Evolutionary conservation across 2,888 invertebrate genomes (phyloP).

Genomic region (Hydrotaea cyrtoneurina): DNA sequence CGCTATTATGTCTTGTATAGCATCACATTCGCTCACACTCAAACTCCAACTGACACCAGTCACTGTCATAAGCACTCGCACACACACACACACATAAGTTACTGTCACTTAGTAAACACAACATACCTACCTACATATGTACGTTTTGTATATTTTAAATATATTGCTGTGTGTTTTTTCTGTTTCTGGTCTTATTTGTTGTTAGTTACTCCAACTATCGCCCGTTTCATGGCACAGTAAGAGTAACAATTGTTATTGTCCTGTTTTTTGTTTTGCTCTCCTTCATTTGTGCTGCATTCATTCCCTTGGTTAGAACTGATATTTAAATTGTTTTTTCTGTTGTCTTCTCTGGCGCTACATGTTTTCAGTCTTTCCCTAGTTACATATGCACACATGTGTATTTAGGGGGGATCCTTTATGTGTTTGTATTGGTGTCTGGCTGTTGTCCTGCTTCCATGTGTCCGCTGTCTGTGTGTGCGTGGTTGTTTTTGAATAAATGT

Average conservation of each 20-base stretch:
- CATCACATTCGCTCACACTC: neutral
- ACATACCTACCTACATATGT: neutral
- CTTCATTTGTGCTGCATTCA: slow-evolving; percentile 9
- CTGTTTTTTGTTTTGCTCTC: neutral
- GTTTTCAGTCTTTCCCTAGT: neutral
- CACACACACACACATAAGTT: neutral
- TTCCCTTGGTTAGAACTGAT: neutral
- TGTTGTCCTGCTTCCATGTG: slow-evolving; percentile 2
- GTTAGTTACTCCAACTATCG: neutral
- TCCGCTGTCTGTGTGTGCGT: neutral
- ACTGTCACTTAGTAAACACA: neutral
- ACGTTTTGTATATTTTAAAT: neutral
- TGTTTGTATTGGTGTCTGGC: neutral
- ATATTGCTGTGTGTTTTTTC: neutral
- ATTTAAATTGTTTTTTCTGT: slow-evolving; percentile 17
- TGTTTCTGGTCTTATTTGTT: neutral
- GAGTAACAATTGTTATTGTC: neutral
- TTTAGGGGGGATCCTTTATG: neutral
- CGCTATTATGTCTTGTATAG: neutral
- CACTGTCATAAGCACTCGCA: neutral
- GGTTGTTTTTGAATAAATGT: slow-evolving; percentile 10
- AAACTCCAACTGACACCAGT: neutral
- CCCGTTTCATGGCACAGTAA: neutral
- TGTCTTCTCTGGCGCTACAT: neutral
- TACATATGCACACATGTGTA: neutral